phyloP scores from a whole-genome alignment of 2,888 invertebrate genomes.

The Neoscelio sp. region DNA sequence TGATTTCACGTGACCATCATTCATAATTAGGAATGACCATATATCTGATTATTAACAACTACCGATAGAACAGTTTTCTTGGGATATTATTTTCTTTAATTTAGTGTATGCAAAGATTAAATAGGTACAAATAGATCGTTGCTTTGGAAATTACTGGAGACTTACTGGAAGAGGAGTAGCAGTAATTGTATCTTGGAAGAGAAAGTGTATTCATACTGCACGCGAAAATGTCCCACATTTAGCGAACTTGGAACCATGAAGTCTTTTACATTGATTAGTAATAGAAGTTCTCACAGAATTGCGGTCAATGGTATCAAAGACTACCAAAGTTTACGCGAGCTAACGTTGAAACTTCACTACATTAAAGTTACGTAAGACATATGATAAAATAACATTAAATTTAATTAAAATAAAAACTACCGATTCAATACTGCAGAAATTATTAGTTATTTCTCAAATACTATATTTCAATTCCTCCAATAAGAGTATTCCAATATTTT shows the following conservation, averaged over 20 bases:
- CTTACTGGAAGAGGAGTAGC: constrained; percentile 17
- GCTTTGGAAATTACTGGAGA: constrained; percentile 25
- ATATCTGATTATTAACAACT: too few species aligned
- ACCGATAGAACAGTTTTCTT: too few species aligned
- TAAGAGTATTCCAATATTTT: neutral
- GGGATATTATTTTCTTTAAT: too few species aligned
- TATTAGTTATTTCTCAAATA: too few species aligned
- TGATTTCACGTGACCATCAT: too few species aligned
- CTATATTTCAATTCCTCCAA: too few species aligned
- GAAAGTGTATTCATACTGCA: constrained; percentile 26
- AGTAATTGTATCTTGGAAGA: constrained; percentile 29
- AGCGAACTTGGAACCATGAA: constrained; percentile 23
- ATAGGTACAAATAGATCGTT: too few species aligned
- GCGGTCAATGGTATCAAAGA: constrained; percentile 7
- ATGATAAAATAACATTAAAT: too few species aligned
- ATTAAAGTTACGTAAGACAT: neutral
- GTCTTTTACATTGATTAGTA: constrained; percentile 14
- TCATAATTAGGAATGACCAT: too few species aligned
- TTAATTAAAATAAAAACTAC: constrained; percentile 5
- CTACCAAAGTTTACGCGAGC: neutral
- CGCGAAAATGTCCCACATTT: constrained; percentile 36
- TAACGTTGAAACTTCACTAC: neutral
- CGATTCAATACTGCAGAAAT: too few species aligned
- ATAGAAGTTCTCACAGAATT: constrained; percentile 24
- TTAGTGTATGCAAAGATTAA: too few species aligned